Evolutionary conservation across 2,797 vertebrate genomes (phyloP), one percentile per base, ranked within the genome.

Genomic region (Pempheris klunzingeri): DNA sequence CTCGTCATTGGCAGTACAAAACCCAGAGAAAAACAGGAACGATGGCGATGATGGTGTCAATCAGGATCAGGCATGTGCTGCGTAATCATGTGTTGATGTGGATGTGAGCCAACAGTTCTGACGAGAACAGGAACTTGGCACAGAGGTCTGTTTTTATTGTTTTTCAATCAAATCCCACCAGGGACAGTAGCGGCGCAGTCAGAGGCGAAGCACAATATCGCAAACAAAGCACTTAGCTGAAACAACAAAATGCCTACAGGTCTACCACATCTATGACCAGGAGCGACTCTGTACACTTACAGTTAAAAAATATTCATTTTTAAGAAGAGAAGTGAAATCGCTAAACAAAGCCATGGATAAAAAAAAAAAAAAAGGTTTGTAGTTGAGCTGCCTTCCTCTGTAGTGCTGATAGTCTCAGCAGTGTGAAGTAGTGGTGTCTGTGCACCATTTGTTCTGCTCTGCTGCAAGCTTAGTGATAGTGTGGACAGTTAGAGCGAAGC

Each of bases 381-480:
- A 57, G 32, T 61, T 55, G 70, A 76, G 59, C 71, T 72, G 65
- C 74, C 55, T 41, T 43, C 39, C 30, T 79, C 72, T 79, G 59
- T 60, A 62, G 20, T 52, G 2, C 24, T 75, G 63, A 85, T 81
- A 34, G 73, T 67, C 46, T 59, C 49, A 60, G 49, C 52, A 70
- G 68, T 83, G 78, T 85, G 74, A 80, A 84, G 77, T 68, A 59
- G 26, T 71, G 12, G 41, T 28, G 62, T 58, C 61, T 41, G 38
- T 80, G 58, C 57, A 72, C 70, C 39, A 76, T 88, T 83, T 81
- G 58, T 62, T 80, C 70, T 67, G 77, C 71, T 78, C 57, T 57
- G 69, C 78, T 87, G 83, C 81, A 66, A 58, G 46, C 70, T 71
- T 53, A 79, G 38, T 68, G 84, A 87, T 79, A 78, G 73, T 38